These are phyloP conservation scores for Polymixis flavicincta DNA, from an alignment of 2,888 invertebrate species.

Conservation along the genomic window DNA sequence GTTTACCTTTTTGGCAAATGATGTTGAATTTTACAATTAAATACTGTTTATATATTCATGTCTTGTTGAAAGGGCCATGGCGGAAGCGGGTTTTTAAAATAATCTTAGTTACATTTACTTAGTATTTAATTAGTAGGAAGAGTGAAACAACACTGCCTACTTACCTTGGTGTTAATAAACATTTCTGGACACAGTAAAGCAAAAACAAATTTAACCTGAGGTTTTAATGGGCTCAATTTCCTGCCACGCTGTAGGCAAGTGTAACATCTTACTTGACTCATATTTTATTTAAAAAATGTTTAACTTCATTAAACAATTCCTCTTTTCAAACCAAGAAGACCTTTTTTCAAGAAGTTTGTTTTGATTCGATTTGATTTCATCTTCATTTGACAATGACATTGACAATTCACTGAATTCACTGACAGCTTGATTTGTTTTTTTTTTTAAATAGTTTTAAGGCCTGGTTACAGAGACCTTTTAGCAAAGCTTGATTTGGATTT, in stretches of 20 bases:
- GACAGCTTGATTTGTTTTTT: no score
- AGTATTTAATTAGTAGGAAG: not conserved
- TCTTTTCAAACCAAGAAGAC: no score
- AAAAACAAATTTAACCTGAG: slow-evolving; percentile 1
- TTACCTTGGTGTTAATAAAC: not conserved
- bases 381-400: not conserved
- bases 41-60: not conserved
- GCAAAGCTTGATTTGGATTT: no score
- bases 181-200: slow-evolving; percentile 27
- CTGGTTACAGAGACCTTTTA: no score
- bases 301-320: not conserved
- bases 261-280: slow-evolving; percentile 19
- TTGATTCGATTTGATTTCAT: no score
- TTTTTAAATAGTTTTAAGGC: no score
- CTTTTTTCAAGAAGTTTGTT: no score
- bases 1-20: not conserved
- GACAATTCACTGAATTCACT: no score
- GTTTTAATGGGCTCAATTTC: slow-evolving; percentile 9
- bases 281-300: not conserved
- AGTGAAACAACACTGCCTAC: not conserved
- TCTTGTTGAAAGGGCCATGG: not conserved
- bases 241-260: slow-evolving; percentile 23
- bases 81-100: not conserved
- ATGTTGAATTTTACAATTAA: not conserved
- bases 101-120: not conserved